phyloP scores from a whole-genome alignment of 2,888 invertebrate genomes.

The Nomada fabriciana region DNA sequence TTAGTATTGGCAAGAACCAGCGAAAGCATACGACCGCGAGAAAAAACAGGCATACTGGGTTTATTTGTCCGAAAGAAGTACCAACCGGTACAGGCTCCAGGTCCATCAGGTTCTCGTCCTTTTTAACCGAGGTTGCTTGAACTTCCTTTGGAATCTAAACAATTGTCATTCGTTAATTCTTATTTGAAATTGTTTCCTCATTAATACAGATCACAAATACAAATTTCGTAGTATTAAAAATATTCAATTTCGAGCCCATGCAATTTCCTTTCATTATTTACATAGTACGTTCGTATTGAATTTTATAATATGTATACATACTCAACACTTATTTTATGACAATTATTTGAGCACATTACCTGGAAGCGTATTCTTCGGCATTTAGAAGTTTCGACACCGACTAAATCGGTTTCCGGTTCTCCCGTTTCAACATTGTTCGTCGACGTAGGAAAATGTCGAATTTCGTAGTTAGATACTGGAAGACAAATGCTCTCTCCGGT shows the following conservation, averaged over 20 bases:
- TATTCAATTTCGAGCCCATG: background rate
- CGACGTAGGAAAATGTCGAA: slow-evolving; percentile 39
- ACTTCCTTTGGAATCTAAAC: slow-evolving; percentile 78
- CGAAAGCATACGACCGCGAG: slow-evolving; percentile 78
- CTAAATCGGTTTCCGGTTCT: slow-evolving; percentile 75
- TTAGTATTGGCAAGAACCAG: slow-evolving; percentile 84
- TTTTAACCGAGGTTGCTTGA: slow-evolving; percentile 67
- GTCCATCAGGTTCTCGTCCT: slow-evolving; percentile 59
- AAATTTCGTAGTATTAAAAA: background rate
- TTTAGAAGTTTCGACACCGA: slow-evolving; percentile 22
- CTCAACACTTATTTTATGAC: background rate
- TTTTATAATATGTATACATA: background rate
- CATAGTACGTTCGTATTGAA: too few species aligned
- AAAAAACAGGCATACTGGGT: slow-evolving; percentile 78
- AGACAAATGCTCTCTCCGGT: slow-evolving; percentile 77
- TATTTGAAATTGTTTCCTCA: background rate
- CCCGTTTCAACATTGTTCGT: slow-evolving; percentile 80
- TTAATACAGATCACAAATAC: background rate
- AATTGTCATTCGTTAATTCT: slow-evolving; percentile 12
- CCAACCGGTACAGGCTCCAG: slow-evolving; percentile 74
- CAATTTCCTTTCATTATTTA: background rate
- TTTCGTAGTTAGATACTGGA: slow-evolving; percentile 52
- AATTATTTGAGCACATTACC: slow-evolving; percentile 61
- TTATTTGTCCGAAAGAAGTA: slow-evolving; percentile 77
- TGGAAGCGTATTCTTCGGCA: slow-evolving; percentile 77